Base-by-base conservation (phyloP, 2,797 vertebrate species). In the Protonibea diacanthus region DNA sequence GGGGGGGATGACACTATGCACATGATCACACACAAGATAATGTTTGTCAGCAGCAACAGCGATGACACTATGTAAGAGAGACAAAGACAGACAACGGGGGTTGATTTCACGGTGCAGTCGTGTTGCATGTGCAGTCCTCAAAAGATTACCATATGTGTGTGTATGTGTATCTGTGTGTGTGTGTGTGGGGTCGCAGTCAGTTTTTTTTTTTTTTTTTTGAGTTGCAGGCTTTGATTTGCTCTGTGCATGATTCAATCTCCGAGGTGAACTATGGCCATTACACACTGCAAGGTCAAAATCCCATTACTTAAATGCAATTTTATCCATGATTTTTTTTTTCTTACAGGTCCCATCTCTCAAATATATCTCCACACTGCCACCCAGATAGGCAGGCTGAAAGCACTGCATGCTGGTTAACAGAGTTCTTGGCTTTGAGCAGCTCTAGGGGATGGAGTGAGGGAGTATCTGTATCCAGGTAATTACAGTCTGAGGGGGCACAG, bases 401-500 rank as follows among this genome's bases (percentile, higher is more conserved):
- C 87, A 71, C 80, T 88, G 91, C 93, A 92, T 93, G 88, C 89
- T 88, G 93, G 93, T 93, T 94, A 94, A 89, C 86, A 65, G 90
- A 93, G 92, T 91, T 92, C 89, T 91, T 82, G 84, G 86, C 87
- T 91, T 74, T 20, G 71, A 89, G 88, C 84, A 78, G 87, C 91
- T 93, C 89, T 85, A 88, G 88, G 90, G 91, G 86, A 90, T 91
- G 89, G 89, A 89, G 89, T 82, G 89, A 90, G 91, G 85, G 90
- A 94, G 92, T 93, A 92, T 94, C 93, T 91, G 91, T 94, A 94
- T 94, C 90, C 89, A 92, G 92, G 94, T 95, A 95, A 95, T 95
- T 95, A 95, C 92, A 90, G 92, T 95, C 93, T 92, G 88, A 93
- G 92, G 90, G 93, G 92, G 91, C 92, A 89, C 91, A 83, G 92